Conservation (phyloP, 2,113 vertebrate species). For the Nansenia antarctica region DNA sequence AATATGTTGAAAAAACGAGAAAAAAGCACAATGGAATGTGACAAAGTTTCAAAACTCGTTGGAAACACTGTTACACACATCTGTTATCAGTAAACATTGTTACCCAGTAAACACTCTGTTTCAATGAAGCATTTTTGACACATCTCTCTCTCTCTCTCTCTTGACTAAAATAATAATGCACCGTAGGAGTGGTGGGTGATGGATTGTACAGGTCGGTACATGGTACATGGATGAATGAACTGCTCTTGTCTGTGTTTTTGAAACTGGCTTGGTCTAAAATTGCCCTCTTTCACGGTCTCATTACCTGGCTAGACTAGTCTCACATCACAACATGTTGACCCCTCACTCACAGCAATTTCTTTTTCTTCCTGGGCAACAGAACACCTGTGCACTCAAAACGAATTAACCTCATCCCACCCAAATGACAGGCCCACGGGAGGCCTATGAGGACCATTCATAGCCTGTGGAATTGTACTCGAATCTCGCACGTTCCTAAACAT, state of each 20-base stretch:
- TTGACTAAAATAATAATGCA: neutral
- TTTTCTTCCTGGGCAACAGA: neutral
- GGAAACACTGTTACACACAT: neutral
- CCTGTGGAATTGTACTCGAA: neutral
- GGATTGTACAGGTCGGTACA: no score
- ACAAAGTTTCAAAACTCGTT: neutral
- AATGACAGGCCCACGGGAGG: neutral
- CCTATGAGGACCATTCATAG: neutral
- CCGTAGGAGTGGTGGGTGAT: neutral
- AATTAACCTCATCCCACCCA: neutral
- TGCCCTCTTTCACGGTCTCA: neutral
- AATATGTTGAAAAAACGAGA: neutral
- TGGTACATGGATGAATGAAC: neutral
- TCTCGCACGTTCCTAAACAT: neutral
- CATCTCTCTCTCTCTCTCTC: no score
- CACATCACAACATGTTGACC: neutral
- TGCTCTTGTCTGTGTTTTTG: neutral
- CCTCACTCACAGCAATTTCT: neutral
- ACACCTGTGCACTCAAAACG: neutral
- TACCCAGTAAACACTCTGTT: constrained; percentile 1
- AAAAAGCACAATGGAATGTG: neutral
- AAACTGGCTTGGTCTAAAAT: neutral
- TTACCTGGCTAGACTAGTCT: neutral
- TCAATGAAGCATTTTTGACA: neutral
- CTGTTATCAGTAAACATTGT: constrained; percentile 1